Evolutionary conservation across 35 echinoderm and acorn worm genomes (phyloP).

Genomic region (Chiridota heheva): DNA sequence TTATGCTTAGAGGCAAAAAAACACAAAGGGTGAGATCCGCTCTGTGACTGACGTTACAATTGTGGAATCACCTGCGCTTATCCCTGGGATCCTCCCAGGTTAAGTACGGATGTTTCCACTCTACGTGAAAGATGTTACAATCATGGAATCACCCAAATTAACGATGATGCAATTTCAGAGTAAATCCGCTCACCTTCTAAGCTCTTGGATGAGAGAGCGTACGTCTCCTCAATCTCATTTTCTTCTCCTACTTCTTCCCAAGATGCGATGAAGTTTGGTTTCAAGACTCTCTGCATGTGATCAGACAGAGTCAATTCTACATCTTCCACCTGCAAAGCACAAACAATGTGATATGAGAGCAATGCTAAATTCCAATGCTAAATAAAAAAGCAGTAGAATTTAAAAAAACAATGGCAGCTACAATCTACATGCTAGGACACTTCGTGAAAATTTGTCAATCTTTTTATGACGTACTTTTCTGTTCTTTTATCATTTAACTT

Average conservation of each 20-base stretch:
- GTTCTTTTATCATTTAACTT: too few species aligned
- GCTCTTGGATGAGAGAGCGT: slow-evolving; percentile 78
- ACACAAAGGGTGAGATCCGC: too few species aligned
- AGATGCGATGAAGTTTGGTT: slow-evolving; percentile 95
- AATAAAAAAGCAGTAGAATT: background rate
- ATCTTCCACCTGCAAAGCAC: slow-evolving; percentile 81
- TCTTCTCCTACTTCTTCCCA: slow-evolving; percentile 99
- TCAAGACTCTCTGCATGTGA: slow-evolving; percentile 93
- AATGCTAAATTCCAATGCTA: background rate
- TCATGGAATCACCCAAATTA: too few species aligned
- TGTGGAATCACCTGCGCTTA: too few species aligned
- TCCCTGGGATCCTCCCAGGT: too few species aligned
- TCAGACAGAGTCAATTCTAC: slow-evolving; percentile 78
- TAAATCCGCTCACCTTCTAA: slow-evolving; percentile 87
- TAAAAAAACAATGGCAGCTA: background rate
- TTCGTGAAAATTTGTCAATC: background rate
- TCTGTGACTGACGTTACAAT: too few species aligned
- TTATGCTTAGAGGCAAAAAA: too few species aligned
- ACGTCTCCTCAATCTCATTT: slow-evolving; percentile 88
- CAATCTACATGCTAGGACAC: background rate
- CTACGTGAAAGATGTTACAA: too few species aligned
- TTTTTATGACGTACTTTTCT: background rate
- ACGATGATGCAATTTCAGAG: too few species aligned
- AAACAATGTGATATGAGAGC: background rate
- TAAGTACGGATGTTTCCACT: too few species aligned